Evolutionary conservation across 1,140 invertebrate species (phyloP).

Genomic region (Drusus annulatus): DNA sequence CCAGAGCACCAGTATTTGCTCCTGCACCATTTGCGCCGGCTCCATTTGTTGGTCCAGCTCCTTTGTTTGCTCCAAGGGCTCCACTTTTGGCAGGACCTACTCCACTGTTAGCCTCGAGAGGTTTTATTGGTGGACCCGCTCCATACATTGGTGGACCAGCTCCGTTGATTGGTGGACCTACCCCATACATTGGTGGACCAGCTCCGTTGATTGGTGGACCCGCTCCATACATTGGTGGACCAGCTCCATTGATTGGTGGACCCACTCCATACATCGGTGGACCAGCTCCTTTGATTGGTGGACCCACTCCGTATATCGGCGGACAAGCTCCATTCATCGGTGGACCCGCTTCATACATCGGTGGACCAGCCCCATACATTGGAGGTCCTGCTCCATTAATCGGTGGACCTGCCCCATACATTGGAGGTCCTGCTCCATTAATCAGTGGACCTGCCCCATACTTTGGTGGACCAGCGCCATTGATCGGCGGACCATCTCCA

Average conservation of each 20-base stretch:
- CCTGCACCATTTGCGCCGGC: slow-evolving; percentile 56
- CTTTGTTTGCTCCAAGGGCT: slow-evolving; percentile 70
- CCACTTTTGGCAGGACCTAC: slow-evolving; percentile 62
- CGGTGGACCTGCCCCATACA: slow-evolving; percentile 19
- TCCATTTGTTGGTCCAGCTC: slow-evolving; percentile 70
- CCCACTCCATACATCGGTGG: slow-evolving; percentile 36
- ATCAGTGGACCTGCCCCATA: not conserved
- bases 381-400: slow-evolving; percentile 22
- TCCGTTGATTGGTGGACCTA: not conserved
- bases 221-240: slow-evolving; percentile 25
- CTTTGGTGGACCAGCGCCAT: too few species aligned
- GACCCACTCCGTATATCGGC: slow-evolving; percentile 65
- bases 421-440: slow-evolving; percentile 6
- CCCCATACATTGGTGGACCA: not conserved
- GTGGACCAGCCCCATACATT: slow-evolving; percentile 59
- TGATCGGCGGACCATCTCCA: not conserved
- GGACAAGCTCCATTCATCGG: slow-evolving; percentile 68
- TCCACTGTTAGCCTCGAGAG: slow-evolving; percentile 10
- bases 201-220: slow-evolving; percentile 51
- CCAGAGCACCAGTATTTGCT: slow-evolving; percentile 45
- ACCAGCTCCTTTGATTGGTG: slow-evolving; percentile 26
- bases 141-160: slow-evolving; percentile 22
- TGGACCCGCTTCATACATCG: slow-evolving; percentile 52
- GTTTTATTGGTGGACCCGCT: slow-evolving; percentile 36
- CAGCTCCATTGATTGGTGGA: not conserved